Evolutionary conservation across 2,113 vertebrate species (phyloP).

Genomic region (Spheniscus mendiculus): DNA sequence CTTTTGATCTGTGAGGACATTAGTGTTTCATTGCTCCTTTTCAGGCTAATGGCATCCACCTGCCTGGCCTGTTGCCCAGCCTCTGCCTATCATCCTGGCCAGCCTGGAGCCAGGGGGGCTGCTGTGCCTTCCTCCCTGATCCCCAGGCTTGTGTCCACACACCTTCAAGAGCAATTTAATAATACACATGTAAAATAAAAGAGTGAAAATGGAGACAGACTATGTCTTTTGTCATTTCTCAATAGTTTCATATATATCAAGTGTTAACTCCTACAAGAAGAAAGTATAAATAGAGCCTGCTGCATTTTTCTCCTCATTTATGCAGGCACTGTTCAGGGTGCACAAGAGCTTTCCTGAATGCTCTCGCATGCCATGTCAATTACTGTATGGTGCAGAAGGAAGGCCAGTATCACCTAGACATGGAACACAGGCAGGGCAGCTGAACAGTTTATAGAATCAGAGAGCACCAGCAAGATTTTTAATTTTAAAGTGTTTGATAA

Average conservation of each 20-base stretch:
- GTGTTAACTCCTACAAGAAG: background rate
- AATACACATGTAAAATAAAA: background rate
- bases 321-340: background rate
- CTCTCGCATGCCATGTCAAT: background rate
- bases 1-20: background rate
- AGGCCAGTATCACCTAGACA: background rate
- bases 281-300: background rate
- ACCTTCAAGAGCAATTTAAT: background rate
- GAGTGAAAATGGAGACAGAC: background rate
- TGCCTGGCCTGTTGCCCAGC: background rate
- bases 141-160: background rate
- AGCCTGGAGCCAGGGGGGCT: background rate
- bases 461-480: background rate
- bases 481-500: background rate
- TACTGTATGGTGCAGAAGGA: background rate
- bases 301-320: background rate
- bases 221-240: background rate
- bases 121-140: background rate
- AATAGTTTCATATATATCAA: background rate
- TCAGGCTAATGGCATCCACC: background rate
- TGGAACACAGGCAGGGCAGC: background rate
- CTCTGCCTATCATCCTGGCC: background rate
- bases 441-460: background rate
- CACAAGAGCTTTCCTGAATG: background rate
- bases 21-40: background rate